Evolutionary conservation across 1,140 invertebrate genomes (phyloP).

Genomic region (Neelides sp.): DNA sequence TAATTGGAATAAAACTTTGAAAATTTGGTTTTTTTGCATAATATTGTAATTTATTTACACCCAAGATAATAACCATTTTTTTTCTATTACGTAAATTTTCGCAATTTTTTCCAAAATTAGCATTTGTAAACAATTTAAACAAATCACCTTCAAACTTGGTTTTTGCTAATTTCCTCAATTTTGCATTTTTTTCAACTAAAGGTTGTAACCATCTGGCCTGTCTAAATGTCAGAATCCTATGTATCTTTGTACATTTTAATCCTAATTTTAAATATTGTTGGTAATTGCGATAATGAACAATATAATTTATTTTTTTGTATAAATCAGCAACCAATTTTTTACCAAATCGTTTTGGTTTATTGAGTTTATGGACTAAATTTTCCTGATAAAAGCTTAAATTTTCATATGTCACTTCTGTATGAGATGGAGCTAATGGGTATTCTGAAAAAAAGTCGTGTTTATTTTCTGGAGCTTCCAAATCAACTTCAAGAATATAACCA

Average conservation of each 20-base stretch:
- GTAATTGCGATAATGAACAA: slow-evolving; percentile 41
- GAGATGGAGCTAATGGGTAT: slow-evolving; percentile 29
- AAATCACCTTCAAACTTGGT: slow-evolving; percentile 32
- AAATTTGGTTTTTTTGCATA: slow-evolving; percentile 5
- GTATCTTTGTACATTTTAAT: slow-evolving; percentile 39
- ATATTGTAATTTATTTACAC: neutral
- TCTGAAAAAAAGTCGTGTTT: slow-evolving; percentile 10
- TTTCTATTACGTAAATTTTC: slow-evolving; percentile 31
- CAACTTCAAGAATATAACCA: slow-evolving; percentile 32
- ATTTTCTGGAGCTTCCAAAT: slow-evolving; percentile 31
- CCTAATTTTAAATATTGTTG: slow-evolving; percentile 39
- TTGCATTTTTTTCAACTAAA: slow-evolving; percentile 39
- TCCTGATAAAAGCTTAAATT: slow-evolving; percentile 7
- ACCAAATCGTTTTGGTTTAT: slow-evolving; percentile 6
- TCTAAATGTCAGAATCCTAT: slow-evolving; percentile 39
- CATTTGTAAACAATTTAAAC: slow-evolving; percentile 33
- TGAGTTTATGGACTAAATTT: neutral
- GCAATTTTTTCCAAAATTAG: slow-evolving; percentile 30
- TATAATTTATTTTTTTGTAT: slow-evolving; percentile 36
- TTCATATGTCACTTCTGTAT: neutral
- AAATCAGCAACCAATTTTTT: slow-evolving; percentile 28
- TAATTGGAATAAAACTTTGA: neutral
- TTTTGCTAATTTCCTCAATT: slow-evolving; percentile 29
- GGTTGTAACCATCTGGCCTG: slow-evolving; percentile 40
- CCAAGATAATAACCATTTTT: slow-evolving; percentile 4